Evolutionary conservation across 1,140 invertebrate genomes (phyloP).

Genomic region (Anthonomus grandis): DNA sequence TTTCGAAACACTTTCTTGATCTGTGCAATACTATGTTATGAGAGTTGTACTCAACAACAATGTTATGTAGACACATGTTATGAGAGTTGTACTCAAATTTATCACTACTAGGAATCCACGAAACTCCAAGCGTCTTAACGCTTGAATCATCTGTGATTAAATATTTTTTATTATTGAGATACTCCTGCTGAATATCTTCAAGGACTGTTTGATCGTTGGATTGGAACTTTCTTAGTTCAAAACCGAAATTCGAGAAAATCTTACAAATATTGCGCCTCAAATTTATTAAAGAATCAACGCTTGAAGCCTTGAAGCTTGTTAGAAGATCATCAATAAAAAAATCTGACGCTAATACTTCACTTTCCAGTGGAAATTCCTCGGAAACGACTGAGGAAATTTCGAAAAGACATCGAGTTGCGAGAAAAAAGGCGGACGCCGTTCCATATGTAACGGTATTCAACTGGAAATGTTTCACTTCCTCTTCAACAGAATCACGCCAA

Average conservation of each 20-base stretch:
- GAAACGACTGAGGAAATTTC: constrained; percentile 27
- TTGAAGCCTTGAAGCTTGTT: constrained; percentile 29
- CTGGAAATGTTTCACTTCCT: constrained; percentile 33
- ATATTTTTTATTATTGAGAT: too few species aligned
- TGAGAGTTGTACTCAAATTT: too few species aligned
- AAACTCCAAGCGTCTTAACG: too few species aligned
- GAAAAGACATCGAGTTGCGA: constrained; percentile 32
- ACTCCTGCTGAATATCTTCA: too few species aligned
- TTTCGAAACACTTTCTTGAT: too few species aligned
- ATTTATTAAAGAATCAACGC: background rate
- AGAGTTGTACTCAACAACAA: too few species aligned
- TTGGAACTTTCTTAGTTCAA: constrained; percentile 9
- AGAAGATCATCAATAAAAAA: constrained; percentile 44
- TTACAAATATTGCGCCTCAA: constrained; percentile 17
- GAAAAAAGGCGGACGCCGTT: constrained; percentile 35
- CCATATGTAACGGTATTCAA: constrained; percentile 48
- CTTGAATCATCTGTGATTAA: too few species aligned
- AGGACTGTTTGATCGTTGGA: constrained; percentile 5
- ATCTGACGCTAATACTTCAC: constrained; percentile 23
- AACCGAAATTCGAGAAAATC: constrained; percentile 32
- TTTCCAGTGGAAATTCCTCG: constrained; percentile 18
- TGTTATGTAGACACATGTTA: too few species aligned
- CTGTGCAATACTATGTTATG: too few species aligned
- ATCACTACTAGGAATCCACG: too few species aligned
- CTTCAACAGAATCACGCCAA: constrained; percentile 34